phyloP scores from a whole-genome alignment of 1,140 invertebrate species.

The Leptinotarsa defecta region DNA sequence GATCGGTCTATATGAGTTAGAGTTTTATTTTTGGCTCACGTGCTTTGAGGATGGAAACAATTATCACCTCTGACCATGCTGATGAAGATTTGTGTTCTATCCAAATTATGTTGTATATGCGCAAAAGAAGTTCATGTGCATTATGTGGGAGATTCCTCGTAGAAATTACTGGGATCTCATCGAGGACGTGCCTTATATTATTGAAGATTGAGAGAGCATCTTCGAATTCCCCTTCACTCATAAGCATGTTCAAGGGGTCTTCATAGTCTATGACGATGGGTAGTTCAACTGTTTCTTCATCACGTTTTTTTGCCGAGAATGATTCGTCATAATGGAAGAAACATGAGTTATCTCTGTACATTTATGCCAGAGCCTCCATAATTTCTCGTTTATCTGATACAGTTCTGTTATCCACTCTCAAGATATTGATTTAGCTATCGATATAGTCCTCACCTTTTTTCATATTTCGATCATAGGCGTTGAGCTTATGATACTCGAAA shows the following conservation, averaged over 20 bases:
- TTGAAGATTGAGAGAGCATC: not conserved
- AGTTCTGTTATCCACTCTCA: no score
- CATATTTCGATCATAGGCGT: not conserved
- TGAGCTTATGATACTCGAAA: not conserved
- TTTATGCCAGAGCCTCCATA: not conserved
- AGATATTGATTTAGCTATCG: not conserved
- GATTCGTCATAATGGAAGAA: no score
- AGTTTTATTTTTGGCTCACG: not conserved
- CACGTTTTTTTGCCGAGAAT: not conserved
- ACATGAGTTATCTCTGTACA: not conserved
- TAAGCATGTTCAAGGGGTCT: not conserved
- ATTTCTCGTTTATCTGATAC: not conserved
- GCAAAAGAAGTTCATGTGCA: not conserved
- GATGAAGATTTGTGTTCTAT: no score
- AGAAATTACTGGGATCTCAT: not conserved
- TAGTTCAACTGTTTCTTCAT: not conserved
- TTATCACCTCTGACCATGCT: not conserved
- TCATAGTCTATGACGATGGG: not conserved
- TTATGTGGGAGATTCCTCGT: not conserved
- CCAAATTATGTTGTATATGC: no score
- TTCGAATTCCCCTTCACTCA: not conserved
- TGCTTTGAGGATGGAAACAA: not conserved
- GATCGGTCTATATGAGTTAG: not conserved
- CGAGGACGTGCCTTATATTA: not conserved
- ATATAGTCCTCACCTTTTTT: not conserved